A percentile compares a stretch with the other conserved stretches of the same genome.
These are phyloP conservation scores for Podilymbus podiceps DNA, from an alignment of 2,113 vertebrate genomes.

Conservation along the genomic window DNA sequence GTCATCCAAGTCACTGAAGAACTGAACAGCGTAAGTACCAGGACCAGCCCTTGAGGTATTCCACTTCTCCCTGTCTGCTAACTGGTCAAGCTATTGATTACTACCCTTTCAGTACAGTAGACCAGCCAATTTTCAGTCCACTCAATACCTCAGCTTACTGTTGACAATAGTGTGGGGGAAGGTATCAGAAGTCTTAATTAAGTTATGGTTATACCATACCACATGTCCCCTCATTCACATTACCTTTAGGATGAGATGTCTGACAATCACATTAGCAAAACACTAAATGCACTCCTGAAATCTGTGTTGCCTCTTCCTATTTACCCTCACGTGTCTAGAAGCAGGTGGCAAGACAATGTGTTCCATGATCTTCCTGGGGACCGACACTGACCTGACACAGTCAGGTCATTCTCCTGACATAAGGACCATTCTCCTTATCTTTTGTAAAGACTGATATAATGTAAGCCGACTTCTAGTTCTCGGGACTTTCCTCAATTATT, in stretches of 20 bases:
- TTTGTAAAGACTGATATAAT: not conserved
- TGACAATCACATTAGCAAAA: not conserved
- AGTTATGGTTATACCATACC: not conserved
- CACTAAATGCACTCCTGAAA: not conserved
- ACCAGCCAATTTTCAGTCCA: not conserved
- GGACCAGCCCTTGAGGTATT: not conserved
- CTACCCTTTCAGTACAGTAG: not conserved
- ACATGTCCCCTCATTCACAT: not conserved
- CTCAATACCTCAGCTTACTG: not conserved
- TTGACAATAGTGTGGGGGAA: not conserved
- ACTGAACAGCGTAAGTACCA: not conserved
- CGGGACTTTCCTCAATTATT: not conserved
- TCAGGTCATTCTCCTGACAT: no score
- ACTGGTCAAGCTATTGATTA: not conserved
- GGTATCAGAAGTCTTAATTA: not conserved
- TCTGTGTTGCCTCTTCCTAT: not conserved
- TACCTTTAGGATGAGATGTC: no score
- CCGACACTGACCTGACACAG: not conserved
- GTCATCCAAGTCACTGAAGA: not conserved
- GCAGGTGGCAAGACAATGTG: rapidly evolving
- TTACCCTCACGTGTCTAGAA: not conserved
- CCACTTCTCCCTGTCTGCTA: not conserved
- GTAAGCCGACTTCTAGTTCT: not conserved
- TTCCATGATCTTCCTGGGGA: not conserved
- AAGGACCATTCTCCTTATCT: not conserved